Percentiles rank a stretch among this genome's conserved stretches.
These are phyloP conservation scores for Drosophila takahashii DNA, from an alignment of 1,140 invertebrate species.

Conservation along the genomic window DNA sequence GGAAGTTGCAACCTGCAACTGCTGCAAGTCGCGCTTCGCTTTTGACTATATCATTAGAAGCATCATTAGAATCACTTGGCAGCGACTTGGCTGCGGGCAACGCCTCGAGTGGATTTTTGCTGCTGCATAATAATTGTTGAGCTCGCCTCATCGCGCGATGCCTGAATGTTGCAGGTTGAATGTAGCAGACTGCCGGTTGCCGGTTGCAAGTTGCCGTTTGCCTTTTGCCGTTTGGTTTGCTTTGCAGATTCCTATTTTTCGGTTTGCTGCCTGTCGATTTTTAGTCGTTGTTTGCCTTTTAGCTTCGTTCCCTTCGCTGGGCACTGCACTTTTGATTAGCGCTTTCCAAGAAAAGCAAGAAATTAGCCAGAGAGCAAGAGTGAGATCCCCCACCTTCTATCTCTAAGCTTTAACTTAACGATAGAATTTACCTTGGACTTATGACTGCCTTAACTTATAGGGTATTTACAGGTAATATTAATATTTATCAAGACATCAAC, in stretches of 20 bases:
- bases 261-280: constrained; percentile 42
- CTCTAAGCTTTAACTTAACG: constrained; percentile 4
- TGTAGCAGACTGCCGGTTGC: constrained; percentile 27
- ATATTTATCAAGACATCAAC: neutral
- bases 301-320: constrained; percentile 39
- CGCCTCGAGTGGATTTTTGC: constrained; percentile 79
- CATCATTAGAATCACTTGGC: constrained; percentile 83
- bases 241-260: constrained; percentile 11
- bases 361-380: constrained; percentile 48
- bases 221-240: constrained; percentile 9
- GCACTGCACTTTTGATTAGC: constrained; percentile 76
- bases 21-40: constrained; percentile 59
- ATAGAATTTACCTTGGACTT: constrained; percentile 4
- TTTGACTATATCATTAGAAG: constrained; percentile 83
- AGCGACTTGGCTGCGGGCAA: constrained; percentile 74
- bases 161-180: constrained; percentile 34
- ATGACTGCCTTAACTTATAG: neutral
- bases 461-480: neutral
- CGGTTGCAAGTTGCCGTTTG: constrained; percentile 14
- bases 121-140: constrained; percentile 66
- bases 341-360: constrained; percentile 60
- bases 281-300: constrained; percentile 60
- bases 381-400: neutral
- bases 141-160: constrained; percentile 36
- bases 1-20: constrained; percentile 14